A percentile compares a stretch with the other conserved stretches of the same genome.
phyloP scores from a whole-genome alignment of 2,888 invertebrate species.

The Caenorhabditis doughertyi region DNA sequence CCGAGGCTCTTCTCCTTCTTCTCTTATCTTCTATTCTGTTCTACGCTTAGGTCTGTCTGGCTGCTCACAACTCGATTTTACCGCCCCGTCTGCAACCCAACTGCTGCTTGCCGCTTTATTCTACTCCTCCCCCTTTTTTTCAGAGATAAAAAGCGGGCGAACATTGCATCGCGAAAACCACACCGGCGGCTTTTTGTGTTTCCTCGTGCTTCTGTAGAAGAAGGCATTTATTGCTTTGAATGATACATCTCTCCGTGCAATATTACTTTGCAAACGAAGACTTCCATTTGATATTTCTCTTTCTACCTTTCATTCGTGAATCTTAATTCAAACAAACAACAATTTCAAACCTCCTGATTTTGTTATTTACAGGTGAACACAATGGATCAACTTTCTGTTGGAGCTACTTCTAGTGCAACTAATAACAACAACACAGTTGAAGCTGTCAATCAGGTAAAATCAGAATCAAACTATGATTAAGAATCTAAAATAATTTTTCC shows the following conservation, averaged over 20 bases:
- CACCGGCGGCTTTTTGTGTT: neutral
- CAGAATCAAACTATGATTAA: neutral
- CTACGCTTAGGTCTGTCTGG: constrained; percentile 16
- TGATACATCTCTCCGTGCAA: neutral
- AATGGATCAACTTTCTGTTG: neutral
- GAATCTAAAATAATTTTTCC: neutral
- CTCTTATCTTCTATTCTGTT: neutral
- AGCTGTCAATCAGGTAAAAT: constrained; percentile 11
- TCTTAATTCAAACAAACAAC: too few relatives aligned
- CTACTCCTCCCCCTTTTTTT: constrained; percentile 17
- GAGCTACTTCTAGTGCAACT: neutral
- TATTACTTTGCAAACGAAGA: neutral
- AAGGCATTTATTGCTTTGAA: neutral
- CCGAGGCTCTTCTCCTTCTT: neutral
- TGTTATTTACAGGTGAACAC: neutral
- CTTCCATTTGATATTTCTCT: neutral
- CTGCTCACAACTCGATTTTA: constrained; percentile 23
- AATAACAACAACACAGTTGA: neutral
- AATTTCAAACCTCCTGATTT: neutral
- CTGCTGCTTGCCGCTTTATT: neutral
- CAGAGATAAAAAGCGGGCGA: constrained; percentile 42
- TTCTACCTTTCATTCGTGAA: neutral
- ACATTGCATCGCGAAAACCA: constrained; percentile 20
- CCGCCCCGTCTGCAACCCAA: constrained; percentile 43
- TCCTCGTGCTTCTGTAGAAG: neutral